A percentile compares a stretch with the other conserved stretches of the same genome.
phyloP scores from a whole-genome alignment of 2,888 invertebrate genomes.

The Crossocerus cetratus region DNA sequence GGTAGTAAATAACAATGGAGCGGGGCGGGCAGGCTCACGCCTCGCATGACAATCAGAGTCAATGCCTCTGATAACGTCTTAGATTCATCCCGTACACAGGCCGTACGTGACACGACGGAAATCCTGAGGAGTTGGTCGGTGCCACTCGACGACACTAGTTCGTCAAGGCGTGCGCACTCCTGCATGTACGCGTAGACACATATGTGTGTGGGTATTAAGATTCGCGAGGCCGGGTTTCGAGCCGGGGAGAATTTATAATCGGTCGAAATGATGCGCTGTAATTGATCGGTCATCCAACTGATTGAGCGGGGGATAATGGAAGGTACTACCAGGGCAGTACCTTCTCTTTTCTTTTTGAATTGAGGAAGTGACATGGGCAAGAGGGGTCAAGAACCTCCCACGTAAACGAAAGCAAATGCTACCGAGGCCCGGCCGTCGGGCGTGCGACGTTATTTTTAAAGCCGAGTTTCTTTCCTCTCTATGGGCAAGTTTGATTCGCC shows the following conservation, averaged over 20 bases:
- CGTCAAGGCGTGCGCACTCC: not conserved
- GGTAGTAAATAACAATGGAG: not conserved
- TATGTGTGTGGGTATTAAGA: not conserved
- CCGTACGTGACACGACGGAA: constrained; percentile 2
- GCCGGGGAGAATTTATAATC: constrained; percentile 15
- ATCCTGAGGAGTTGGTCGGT: not conserved
- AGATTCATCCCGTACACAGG: constrained; percentile 17
- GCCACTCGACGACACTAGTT: not conserved
- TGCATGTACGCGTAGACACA: not conserved
- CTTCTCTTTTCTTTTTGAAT: not conserved
- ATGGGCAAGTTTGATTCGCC: no score
- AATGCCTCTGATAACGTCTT: constrained; percentile 30
- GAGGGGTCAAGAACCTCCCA: not conserved
- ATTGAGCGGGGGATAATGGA: not conserved
- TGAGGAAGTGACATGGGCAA: not conserved
- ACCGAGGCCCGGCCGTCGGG: no score
- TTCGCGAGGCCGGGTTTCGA: not conserved
- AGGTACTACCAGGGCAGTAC: not conserved
- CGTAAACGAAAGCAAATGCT: not conserved
- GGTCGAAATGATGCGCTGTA: not conserved
- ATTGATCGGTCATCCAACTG: constrained; percentile 3
- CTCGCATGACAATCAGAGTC: constrained; percentile 24
- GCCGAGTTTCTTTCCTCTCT: no score
- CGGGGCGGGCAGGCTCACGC: not conserved
- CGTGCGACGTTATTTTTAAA: no score